Evolutionary conservation across 2,888 invertebrate species (phyloP), one percentile per base, ranked within the genome.

Genomic region (Crepidodera aurea): DNA sequence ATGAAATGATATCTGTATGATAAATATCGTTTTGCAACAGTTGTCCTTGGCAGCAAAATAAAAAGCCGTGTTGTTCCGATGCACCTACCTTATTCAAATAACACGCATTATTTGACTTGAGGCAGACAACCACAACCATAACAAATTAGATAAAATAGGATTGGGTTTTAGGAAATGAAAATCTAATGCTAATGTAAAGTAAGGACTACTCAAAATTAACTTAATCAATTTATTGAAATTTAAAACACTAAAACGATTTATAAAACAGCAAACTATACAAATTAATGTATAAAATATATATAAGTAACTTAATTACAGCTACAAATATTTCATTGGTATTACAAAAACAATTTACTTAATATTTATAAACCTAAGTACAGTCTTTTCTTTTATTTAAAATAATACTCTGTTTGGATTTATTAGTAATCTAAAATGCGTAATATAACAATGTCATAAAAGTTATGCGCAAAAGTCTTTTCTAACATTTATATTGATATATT

Each of bases 151-250:
- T 40, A 40, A 37, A 37, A 63, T 18, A 68, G 71, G 64, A 69
- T 59, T 57, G 67, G 69, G 64, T 69, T 65, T 67, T 27, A 27
- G 57, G 27, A 48, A 39, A 57, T 57, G 72, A 64, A 67, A 71
- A 67, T 66, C 71, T 73, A 76, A 69, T 67, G 71, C 74, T 75
- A 74, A 67, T 67, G 69, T 73, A 72, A 76, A 76, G 71, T 75
- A 77, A 77, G 73, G 74, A 78, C 75, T 74, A 72, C 73, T 70
- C 70, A 73, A 76, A 76, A 73, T 72, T 73, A 75, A 75, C 74
- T 77, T 71, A 73, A 79, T 74, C 72, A 72, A 71, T 78, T 79
- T 79, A 78, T 78, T 78, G 68, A 72, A 73, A 48, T 62, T 59
- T 44, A 58, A 40, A 58, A 32, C 39, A 59, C 13, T 51, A 27